Percentiles rank a stretch among this genome's conserved stretches.
These are phyloP conservation scores for Apotomis betuletana DNA, from an alignment of 2,888 invertebrate species.

Conservation along the genomic window DNA sequence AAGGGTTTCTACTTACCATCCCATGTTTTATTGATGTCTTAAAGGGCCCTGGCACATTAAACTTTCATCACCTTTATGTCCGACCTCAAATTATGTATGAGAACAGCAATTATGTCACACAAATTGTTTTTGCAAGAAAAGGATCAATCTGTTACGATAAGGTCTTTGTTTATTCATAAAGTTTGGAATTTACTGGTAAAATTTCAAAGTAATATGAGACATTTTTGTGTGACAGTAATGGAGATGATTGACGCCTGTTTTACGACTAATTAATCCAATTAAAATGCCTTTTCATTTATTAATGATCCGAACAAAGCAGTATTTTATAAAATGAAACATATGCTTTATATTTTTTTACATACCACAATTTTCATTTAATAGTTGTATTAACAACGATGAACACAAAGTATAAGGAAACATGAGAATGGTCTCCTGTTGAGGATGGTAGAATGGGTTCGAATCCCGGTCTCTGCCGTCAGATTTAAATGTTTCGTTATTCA, in stretches of 20 bases:
- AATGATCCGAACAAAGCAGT: neutral
- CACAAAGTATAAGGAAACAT: too few species aligned
- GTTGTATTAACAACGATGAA: too few species aligned
- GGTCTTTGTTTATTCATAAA: neutral
- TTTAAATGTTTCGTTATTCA: too few species aligned
- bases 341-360: too few species aligned
- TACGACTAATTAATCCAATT: conserved; percentile 13
- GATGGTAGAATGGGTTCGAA: too few species aligned
- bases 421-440: too few species aligned
- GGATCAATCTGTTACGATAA: conserved; percentile 20
- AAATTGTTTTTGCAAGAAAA: conserved; percentile 37
- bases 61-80: conserved; percentile 70
- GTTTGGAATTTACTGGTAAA: neutral
- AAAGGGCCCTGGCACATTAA: conserved; percentile 61
- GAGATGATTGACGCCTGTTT: neutral
- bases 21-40: conserved; percentile 70
- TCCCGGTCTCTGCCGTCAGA: too few species aligned
- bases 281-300: conserved; percentile 7
- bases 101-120: conserved; percentile 41
- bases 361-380: too few species aligned
- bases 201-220: neutral
- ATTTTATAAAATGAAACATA: neutral
- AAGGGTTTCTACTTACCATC: conserved; percentile 69
- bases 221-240: conserved; percentile 6
- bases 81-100: conserved; percentile 49